Evolutionary conservation across 2,113 vertebrate species (phyloP), one percentile per base, ranked within the genome.

Genomic region (Platysternon megacephalum): DNA sequence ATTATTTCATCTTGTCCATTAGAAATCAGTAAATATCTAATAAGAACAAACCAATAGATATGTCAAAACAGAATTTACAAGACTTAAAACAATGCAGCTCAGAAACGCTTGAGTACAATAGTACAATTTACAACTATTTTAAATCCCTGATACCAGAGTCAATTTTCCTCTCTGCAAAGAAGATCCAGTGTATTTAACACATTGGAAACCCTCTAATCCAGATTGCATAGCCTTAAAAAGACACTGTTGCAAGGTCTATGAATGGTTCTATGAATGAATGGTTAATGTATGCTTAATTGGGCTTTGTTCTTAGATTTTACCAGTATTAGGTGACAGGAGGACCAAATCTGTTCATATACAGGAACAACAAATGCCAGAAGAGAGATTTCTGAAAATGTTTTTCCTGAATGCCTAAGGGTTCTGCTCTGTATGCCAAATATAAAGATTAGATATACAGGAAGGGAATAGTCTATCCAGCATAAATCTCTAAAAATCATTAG

Each of bases 1-100:
- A 4, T 0, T 2, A 80, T 22, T 82, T 89, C 29, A 46, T 16
- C 3, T 1, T 32, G 19, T 90, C 74, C 35, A 4, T 55, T 42
- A 92, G 55, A 84, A 88, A 22, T 6, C 9, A 44, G 46, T 46
- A 93, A 48, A 85, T 16, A n/a, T 58, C 74, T 87, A 88, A 65
- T 90, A 94, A 87, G 11, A 94, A 90, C 28, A 87, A 90, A 95
- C 81, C 90, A 68, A 35, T 32, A 61, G 29, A 52, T 49, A 53
- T 24, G 39, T 46, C 80, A 65, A 61, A 92, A 46, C n/a, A 91
- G 72, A 88, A 89, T 87, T 83, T 87, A 88, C 48, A 22, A 53
- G 87, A 74, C 44, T 65, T 51, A 87, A 28, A 51, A 82, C 84
- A 91, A 84, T 53, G 52, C 42, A 81, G 56, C 80, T 93, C 76